Evolutionary conservation across 2,113 vertebrate species (phyloP).

Genomic region (Gracilinanus agilis): DNA sequence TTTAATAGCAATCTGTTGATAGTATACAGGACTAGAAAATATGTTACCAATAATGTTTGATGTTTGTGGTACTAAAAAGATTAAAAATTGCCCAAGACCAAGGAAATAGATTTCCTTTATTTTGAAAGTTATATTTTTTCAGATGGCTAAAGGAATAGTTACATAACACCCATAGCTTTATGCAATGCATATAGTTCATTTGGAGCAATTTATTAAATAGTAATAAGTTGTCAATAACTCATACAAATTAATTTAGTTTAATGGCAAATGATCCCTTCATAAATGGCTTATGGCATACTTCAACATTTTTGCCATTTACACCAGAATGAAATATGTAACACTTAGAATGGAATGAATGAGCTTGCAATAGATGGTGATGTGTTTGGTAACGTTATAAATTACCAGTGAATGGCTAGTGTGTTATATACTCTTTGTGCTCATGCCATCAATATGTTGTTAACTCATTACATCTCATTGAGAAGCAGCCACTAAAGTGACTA

Average conservation of each 20-base stretch:
- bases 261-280: background rate
- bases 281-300: conserved; percentile 20
- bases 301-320: background rate
- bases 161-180: background rate
- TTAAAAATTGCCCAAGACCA: background rate
- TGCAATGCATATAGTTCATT: background rate
- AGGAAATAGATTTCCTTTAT: conserved; percentile 4
- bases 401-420: conserved; percentile 36
- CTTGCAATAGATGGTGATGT: background rate
- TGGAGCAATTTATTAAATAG: fast-evolving
- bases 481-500: conserved; percentile 31
- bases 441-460: conserved; percentile 69
- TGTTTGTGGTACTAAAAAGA: background rate
- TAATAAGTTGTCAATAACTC: background rate
- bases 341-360: background rate
- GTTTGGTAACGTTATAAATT: conserved; percentile 51
- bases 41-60: background rate
- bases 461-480: conserved; percentile 58
- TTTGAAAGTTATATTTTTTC: background rate
- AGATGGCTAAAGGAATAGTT: background rate
- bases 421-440: conserved; percentile 58
- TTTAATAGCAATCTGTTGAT: background rate
- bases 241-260: conserved; percentile 40
- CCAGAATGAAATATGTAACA: conserved; percentile 50
- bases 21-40: background rate